Evolutionary conservation across 2,113 vertebrate species (phyloP), one percentile per base, ranked within the genome.

Genomic region (Nematolebias whitei): DNA sequence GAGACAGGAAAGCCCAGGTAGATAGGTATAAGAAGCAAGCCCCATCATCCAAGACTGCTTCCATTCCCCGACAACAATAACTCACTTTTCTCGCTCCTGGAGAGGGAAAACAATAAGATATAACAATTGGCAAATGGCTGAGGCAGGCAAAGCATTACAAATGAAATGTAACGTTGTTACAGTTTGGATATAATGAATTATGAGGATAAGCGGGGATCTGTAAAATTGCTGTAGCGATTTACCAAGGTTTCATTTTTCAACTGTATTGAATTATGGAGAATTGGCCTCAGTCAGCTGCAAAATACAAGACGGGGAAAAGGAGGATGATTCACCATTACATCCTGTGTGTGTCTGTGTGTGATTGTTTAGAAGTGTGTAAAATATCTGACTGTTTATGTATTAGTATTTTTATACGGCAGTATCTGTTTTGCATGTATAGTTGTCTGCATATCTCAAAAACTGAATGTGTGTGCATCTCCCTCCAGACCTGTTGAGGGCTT

Each of bases 401-500:
- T 70, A 49, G 55, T 57, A 57, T 54, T 53, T 68, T 62, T 47
- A 63, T 12, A 13, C n/a, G 18, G 47, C 23, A 71, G 26, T 75
- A 50, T 79, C 26, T 61, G 70, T 70, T 61, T 76, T 7, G 39
- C n/a, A 41, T 65, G 48, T 35, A 65, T 53, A 58, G n/a, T n/a
- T n/a, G n/a, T 55, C 23, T 50, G 49, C 53, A 50, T 39, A 57
- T 50, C 2, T 75, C 39, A 39, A 20, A 20, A 35, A 49, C 19
- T 47, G 44, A 68, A 32, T 68, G 52, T 44, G 60, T 51, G 71
- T 63, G 72, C 59, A 64, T 63, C 56, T 87, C 90, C 88, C 86
- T 5, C 61, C 76, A 85, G 89, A 93, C 92, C 90, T 92, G 91
- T 92, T 92, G 91, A 92, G 91, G 92, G 88, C 83, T 87, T 87